These are phyloP conservation scores for Euclidia mi DNA, from an alignment of 2,888 invertebrate species.

Conservation along the genomic window DNA sequence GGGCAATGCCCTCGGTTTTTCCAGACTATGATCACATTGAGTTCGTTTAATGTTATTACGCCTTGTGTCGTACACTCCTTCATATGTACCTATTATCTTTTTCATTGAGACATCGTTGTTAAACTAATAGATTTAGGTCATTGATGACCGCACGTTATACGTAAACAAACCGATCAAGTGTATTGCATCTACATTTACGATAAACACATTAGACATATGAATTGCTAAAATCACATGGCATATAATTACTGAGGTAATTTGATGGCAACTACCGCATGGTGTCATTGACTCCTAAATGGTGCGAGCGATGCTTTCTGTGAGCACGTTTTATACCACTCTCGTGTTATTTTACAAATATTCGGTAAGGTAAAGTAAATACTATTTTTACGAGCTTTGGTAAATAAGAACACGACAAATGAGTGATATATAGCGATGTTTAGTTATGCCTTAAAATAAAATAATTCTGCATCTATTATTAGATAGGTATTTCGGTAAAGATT, in stretches of 20 bases:
- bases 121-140: background rate
- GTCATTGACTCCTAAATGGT: conserved; percentile 76
- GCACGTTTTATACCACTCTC: conserved; percentile 40
- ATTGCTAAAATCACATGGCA: background rate
- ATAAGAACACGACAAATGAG: background rate
- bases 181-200: no score
- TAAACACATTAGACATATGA: no score
- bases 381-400: background rate
- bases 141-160: no score
- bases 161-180: no score
- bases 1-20: conserved; percentile 86
- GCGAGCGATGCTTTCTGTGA: conserved; percentile 65
- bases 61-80: conserved; percentile 11
- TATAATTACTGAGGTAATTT: conserved; percentile 31
- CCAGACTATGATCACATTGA: conserved; percentile 65
- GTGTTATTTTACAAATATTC: conserved; percentile 32
- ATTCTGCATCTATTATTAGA: conserved; percentile 5
- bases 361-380: background rate
- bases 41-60: conserved; percentile 50
- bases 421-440: no score
- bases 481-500: conserved; percentile 12
- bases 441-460: background rate
- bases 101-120: background rate
- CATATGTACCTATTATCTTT: conserved; percentile 1
- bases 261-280: conserved; percentile 39